Conservation (phyloP, 2,888 invertebrate genomes). For the Laspeyria flexula region DNA sequence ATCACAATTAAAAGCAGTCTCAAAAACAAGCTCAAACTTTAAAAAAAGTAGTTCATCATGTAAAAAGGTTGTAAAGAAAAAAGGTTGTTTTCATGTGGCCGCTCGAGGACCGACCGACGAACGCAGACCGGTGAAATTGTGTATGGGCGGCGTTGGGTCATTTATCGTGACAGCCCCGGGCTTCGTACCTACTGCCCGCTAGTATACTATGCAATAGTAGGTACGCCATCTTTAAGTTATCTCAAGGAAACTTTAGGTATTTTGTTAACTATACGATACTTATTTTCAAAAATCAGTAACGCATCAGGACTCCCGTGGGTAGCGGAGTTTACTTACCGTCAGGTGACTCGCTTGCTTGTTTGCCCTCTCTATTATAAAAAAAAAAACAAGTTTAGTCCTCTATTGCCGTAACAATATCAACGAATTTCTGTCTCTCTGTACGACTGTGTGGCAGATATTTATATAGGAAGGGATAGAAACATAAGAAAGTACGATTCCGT, state of each 20-base stretch:
- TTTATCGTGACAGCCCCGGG: slow-evolving; percentile 81
- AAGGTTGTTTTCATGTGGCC: slow-evolving; percentile 66
- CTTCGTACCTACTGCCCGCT: slow-evolving; percentile 72
- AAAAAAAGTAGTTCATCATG: slow-evolving; percentile 42
- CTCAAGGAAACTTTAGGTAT: background rate
- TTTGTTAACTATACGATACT: too few species aligned
- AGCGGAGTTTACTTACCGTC: too few species aligned
- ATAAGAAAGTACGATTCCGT: too few species aligned
- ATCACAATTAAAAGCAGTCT: background rate
- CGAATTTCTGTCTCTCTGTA: too few species aligned
- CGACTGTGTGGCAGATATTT: too few species aligned
- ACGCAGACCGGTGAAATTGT: slow-evolving; percentile 69
- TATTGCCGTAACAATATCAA: too few species aligned
- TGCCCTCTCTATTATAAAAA: too few species aligned
- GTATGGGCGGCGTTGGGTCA: slow-evolving; percentile 73
- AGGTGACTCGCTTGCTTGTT: too few species aligned
- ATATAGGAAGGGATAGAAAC: too few species aligned
- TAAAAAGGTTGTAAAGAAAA: slow-evolving; percentile 49
- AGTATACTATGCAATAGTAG: slow-evolving; percentile 45
- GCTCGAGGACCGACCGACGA: slow-evolving; percentile 44
- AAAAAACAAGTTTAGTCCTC: too few species aligned
- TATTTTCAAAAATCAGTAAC: too few species aligned
- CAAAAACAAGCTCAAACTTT: slow-evolving; percentile 37
- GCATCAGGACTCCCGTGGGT: too few species aligned
- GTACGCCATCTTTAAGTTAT: slow-evolving; percentile 6